Base-by-base conservation (phyloP, 2,888 invertebrate species). In the Andrena praecox region DNA sequence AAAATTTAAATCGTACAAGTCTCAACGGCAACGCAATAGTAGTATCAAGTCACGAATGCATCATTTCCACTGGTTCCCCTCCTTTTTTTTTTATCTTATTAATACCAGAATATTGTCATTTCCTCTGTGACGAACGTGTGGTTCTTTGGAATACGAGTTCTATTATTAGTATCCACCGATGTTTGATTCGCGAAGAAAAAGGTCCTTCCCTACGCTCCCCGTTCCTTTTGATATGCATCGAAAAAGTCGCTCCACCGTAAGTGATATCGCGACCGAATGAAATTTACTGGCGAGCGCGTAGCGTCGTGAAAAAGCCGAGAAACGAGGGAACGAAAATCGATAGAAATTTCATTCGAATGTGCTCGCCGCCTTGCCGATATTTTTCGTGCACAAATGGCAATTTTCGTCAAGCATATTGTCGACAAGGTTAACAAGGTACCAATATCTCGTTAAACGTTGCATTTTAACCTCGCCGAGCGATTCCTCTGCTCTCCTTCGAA, bases 201-300 rank as follows among this genome's bases (percentile, higher is more conserved):
- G 56, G 42, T 69, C 72, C 68, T 77, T 66, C 56, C 72, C 52
- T 60, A 50, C 69, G 42, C 60, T 69, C 67, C 54, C 54, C 62
- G 54, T 82, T 83, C 83, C 10, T 56, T 83, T 77, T 77, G 77
- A 77, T 83, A 73, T 82, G 68, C 64, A 82, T 76, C 68, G 42
- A 69, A 77, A 82, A 72, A 82, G 82, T 82, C 59, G 52, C 63
- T 66, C 72, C 77, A 77, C 66, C 68, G 82, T 76, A 82, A 64
- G 72, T 68, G 59, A 20, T 60, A 72, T 82, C 68, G 29, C 68
- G 54, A 31, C 64, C 59, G 60, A 68, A 66, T 71, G 69, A 73
- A 77, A 73, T 70, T 69, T 48, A 54, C 59, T 69, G 52, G 27
- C 42, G 50, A 82, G 73, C 54, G 69, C 42, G 27, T 66, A 60